These are phyloP conservation scores for Gastrophysa polygoni DNA, from an alignment of 2,888 invertebrate genomes.

Conservation along the genomic window DNA sequence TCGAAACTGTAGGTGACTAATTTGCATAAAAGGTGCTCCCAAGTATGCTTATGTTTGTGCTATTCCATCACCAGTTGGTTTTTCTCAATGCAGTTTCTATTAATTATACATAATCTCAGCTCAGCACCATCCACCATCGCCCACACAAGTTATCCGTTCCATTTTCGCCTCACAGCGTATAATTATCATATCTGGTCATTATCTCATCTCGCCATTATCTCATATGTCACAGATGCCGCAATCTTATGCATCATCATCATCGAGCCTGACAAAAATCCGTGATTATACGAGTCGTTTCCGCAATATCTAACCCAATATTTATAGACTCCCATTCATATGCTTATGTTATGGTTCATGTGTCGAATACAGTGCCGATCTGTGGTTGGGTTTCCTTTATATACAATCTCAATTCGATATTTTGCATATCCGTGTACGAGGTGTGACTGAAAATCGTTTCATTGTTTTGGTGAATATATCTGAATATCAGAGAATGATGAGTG, in stretches of 20 bases:
- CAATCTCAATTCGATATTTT: neutral
- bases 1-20: too few species aligned
- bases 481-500: too few species aligned
- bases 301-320: conserved; percentile 27
- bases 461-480: too few species aligned
- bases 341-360: conserved; percentile 9
- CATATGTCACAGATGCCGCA: conserved; percentile 41
- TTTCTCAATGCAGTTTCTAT: too few species aligned
- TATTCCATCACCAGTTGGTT: too few species aligned
- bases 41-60: too few species aligned
- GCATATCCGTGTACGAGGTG: neutral
- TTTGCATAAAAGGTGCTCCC: too few species aligned
- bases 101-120: neutral
- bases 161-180: neutral
- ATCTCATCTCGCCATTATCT: conserved; percentile 39
- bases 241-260: conserved; percentile 27
- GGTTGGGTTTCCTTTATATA: neutral
- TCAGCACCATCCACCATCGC: too few species aligned
- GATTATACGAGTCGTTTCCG: conserved; percentile 24
- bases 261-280: conserved; percentile 17
- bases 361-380: neutral
- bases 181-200: conserved; percentile 30
- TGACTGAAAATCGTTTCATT: neutral
- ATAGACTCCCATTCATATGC: conserved; percentile 17
- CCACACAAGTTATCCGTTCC: neutral